These are phyloP conservation scores for Ectemnius cavifrons DNA, from an alignment of 2,888 invertebrate genomes.

Conservation along the genomic window DNA sequence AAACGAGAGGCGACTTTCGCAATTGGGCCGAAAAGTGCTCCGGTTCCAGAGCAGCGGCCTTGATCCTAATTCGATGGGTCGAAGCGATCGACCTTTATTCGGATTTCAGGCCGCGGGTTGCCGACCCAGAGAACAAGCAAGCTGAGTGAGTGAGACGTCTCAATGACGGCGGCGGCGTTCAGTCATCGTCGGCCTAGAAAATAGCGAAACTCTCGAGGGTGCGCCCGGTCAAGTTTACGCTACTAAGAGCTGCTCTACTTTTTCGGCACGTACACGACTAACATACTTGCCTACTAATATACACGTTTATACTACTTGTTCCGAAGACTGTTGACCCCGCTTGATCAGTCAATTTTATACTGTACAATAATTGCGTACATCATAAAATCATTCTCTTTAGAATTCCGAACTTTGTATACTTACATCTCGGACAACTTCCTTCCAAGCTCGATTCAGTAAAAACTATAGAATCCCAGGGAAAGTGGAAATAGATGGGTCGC, in stretches of 20 bases:
- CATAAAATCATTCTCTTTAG: too few relatives aligned
- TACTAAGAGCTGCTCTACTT: not conserved
- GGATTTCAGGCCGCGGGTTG: slow-evolving; percentile 32
- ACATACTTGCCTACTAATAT: too few relatives aligned
- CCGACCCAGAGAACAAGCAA: not conserved
- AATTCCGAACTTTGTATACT: too few relatives aligned
- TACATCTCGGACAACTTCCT: too few relatives aligned
- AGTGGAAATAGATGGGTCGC: too few relatives aligned
- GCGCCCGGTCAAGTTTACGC: slow-evolving; percentile 6
- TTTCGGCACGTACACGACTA: not conserved
- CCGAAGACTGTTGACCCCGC: too few relatives aligned
- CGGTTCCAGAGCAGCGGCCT: slow-evolving; percentile 38
- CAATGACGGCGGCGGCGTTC: too few relatives aligned
- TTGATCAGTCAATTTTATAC: too few relatives aligned
- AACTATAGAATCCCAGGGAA: too few relatives aligned
- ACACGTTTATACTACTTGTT: too few relatives aligned
- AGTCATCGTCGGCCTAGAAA: slow-evolving; percentile 50
- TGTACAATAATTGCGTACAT: too few relatives aligned
- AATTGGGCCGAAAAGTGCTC: slow-evolving; percentile 22
- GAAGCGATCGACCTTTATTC: slow-evolving; percentile 1
- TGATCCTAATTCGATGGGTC: slow-evolving; percentile 58
- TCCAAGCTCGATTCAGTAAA: too few relatives aligned
- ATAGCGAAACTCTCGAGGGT: slow-evolving; percentile 19
- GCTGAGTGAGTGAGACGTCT: not conserved
- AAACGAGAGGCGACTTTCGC: slow-evolving; percentile 23